These are phyloP conservation scores for Chrysochloris asiatica DNA, from an alignment of 2,113 vertebrate species.

Conservation along the genomic window DNA sequence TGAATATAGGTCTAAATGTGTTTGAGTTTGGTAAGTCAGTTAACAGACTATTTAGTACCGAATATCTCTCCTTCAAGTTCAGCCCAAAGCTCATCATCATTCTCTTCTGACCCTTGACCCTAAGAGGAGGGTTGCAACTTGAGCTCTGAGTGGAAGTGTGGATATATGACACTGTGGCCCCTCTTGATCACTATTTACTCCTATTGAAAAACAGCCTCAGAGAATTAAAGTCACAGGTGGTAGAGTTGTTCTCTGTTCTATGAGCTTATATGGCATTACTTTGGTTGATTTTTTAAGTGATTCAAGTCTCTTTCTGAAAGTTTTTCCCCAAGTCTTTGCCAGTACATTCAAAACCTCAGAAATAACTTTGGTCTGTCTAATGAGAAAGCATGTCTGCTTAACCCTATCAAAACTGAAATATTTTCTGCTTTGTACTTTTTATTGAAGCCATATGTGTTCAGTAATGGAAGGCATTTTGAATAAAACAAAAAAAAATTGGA, in stretches of 20 bases:
- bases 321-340: conserved; percentile 44
- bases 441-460: too few species aligned
- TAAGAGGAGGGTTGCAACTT: not conserved
- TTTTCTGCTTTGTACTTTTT: too few species aligned
- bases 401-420: too few species aligned
- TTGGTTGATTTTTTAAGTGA: conserved; percentile 54
- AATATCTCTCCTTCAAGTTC: not conserved
- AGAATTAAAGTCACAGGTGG: conserved; percentile 28
- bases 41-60: not conserved
- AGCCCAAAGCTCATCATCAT: not conserved
- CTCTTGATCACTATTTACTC: too few species aligned
- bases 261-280: conserved; percentile 58
- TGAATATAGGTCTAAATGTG: not conserved
- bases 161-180: not conserved
- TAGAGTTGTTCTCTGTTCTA: conserved; percentile 3
- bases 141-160: not conserved
- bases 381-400: conserved; percentile 57
- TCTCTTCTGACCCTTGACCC: not conserved
- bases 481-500: too few species aligned
- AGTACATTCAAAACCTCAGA: conserved; percentile 61
- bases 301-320: conserved; percentile 47
- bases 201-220: conserved; percentile 21
- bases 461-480: too few species aligned
- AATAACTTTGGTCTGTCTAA: conserved; percentile 33
- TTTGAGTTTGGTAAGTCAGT: not conserved